Percentiles rank a stretch among this genome's conserved stretches.
Evolutionary conservation across 2,797 vertebrate species (phyloP).

Genomic region (Catamblyrhynchus diadema): DNA sequence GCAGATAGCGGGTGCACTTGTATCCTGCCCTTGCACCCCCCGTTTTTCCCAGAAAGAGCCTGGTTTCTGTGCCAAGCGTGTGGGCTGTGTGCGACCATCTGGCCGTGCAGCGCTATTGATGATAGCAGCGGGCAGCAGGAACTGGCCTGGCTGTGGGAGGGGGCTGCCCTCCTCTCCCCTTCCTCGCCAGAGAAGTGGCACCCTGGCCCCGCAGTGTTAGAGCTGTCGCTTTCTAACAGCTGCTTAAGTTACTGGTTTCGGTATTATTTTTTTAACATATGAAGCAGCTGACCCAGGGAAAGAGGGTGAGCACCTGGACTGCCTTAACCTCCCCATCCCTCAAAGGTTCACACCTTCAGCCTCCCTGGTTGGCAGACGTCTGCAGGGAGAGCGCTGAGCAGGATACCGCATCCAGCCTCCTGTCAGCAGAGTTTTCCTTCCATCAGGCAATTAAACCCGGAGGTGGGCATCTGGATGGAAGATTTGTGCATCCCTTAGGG

Average conservation of each 20-base stretch:
- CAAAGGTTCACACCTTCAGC: background rate
- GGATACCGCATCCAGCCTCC: background rate
- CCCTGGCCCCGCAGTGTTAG: accelerated
- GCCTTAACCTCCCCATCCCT: background rate
- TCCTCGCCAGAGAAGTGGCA: background rate
- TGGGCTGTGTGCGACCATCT: background rate
- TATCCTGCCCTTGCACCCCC: background rate
- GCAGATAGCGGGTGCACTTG: background rate
- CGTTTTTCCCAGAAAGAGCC: background rate
- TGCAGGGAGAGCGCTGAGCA: background rate
- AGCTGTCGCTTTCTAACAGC: background rate
- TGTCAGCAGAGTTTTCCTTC: background rate
- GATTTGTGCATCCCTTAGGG: background rate
- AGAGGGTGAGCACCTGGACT: background rate
- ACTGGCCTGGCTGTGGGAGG: background rate
- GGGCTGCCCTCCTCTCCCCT: background rate
- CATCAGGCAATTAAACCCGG: background rate
- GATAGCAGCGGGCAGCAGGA: background rate
- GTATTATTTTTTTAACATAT: background rate
- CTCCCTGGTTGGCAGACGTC: background rate
- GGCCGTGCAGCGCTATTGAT: background rate
- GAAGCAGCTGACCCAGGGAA: background rate
- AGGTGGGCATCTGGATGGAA: background rate
- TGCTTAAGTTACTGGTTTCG: background rate
- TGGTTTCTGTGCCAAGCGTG: background rate